These are phyloP conservation scores for Pipa parva DNA, from an alignment of 2,113 vertebrate genomes.

Conservation along the genomic window DNA sequence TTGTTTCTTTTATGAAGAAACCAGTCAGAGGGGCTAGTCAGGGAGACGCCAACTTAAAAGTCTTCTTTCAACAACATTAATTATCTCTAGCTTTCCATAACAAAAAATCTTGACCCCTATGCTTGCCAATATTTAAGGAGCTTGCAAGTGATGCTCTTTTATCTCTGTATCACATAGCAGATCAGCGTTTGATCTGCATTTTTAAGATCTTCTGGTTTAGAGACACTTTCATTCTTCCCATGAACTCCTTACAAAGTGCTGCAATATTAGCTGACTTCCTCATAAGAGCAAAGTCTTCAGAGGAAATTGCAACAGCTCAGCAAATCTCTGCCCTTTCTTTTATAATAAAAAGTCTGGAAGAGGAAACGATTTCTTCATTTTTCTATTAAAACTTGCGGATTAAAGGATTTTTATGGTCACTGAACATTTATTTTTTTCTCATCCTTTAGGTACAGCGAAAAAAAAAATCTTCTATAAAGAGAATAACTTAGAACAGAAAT, in stretches of 20 bases:
- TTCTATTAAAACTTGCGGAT: slow-evolving; percentile 71
- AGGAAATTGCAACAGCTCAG: slow-evolving; percentile 63
- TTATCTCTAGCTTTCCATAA: slow-evolving; percentile 77
- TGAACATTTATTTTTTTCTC: slow-evolving; percentile 63
- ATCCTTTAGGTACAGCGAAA: slow-evolving; percentile 58
- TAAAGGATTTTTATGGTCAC: slow-evolving; percentile 64
- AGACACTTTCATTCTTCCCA: slow-evolving; percentile 67
- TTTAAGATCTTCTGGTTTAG: slow-evolving; percentile 58
- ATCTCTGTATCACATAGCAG: slow-evolving; percentile 61
- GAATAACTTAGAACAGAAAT: slow-evolving; percentile 58
- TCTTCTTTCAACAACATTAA: slow-evolving; percentile 78
- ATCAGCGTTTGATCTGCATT: slow-evolving; percentile 60
- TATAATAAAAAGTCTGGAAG: slow-evolving; percentile 43
- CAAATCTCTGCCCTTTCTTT: slow-evolving; percentile 37
- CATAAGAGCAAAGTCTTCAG: slow-evolving; percentile 57
- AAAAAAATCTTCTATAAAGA: slow-evolving; percentile 67
- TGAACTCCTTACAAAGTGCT: slow-evolving; percentile 40
- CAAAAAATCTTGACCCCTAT: slow-evolving; percentile 66
- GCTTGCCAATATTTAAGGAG: slow-evolving; percentile 68
- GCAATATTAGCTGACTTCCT: slow-evolving; percentile 56
- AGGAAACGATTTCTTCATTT: slow-evolving; percentile 64
- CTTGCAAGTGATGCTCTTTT: slow-evolving; percentile 62
- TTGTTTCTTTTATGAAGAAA: slow-evolving; percentile 64
- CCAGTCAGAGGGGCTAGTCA: slow-evolving; percentile 72
- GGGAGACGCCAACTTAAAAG: slow-evolving; percentile 65